phyloP scores from a whole-genome alignment of 2,888 invertebrate genomes.

The Drosophila atripex region DNA sequence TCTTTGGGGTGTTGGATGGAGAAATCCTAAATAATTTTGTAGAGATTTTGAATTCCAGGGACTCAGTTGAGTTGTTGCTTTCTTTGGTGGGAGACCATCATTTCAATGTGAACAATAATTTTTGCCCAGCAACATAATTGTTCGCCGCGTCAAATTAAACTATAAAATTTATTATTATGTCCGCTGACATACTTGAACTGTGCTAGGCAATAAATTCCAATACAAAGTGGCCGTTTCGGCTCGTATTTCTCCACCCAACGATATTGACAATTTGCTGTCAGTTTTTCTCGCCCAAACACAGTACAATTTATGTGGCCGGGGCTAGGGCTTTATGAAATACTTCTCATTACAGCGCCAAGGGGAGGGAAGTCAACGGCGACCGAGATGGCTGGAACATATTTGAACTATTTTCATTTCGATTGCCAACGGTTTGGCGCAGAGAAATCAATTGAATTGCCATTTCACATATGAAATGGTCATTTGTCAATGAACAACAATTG shows the following conservation, averaged over 20 bases:
- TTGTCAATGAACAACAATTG: conserved; percentile 73
- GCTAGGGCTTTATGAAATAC: conserved; percentile 68
- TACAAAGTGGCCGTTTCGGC: conserved; percentile 56
- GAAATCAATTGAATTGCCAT: conserved; percentile 79
- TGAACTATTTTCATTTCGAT: conserved; percentile 78
- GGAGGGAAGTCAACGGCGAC: conserved; percentile 8
- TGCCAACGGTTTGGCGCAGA: conserved; percentile 67
- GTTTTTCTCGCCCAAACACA: conserved; percentile 47
- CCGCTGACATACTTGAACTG: conserved; percentile 70
- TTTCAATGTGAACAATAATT: conserved; percentile 8
- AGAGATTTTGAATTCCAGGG: too few species aligned
- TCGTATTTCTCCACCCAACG: conserved; percentile 56
- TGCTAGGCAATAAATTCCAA: conserved; percentile 66
- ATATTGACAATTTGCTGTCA: conserved; percentile 78
- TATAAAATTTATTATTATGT: conserved; percentile 74
- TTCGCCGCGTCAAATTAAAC: conserved; percentile 63
- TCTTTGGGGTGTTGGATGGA: background rate
- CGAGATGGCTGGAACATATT: conserved; percentile 65
- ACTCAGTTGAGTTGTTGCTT: background rate
- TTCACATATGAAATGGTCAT: conserved; percentile 79
- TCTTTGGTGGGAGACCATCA: background rate
- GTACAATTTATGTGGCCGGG: conserved; percentile 62
- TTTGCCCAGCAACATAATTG: conserved; percentile 17
- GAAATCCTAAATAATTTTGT: background rate
- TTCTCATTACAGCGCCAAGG: conserved; percentile 64